phyloP scores from a whole-genome alignment of 2,888 invertebrate genomes.

The Pardosa pseudoannulata region DNA sequence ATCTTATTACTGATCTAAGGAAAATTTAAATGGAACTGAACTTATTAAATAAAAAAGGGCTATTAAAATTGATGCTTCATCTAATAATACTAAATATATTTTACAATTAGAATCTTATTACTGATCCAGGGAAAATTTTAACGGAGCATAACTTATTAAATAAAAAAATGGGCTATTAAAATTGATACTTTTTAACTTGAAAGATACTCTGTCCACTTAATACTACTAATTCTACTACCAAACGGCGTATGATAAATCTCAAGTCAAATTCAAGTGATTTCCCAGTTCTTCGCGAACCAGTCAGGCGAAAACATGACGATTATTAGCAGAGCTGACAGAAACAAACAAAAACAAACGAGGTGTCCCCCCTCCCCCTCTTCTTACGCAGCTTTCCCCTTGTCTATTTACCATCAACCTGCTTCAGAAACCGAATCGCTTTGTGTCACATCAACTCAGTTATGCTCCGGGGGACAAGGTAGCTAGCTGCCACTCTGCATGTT shows the following conservation, averaged over 20 bases:
- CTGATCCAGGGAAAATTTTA: too few species aligned
- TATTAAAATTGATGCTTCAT: too few species aligned
- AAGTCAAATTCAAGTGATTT: background rate
- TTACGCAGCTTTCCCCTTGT: constrained; percentile 34
- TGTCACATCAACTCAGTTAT: constrained; percentile 46
- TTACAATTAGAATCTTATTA: too few species aligned
- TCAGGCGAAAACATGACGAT: constrained; percentile 1
- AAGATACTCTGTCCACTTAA: too few species aligned
- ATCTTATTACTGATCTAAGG: too few species aligned
- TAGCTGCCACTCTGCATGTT: constrained; percentile 43
- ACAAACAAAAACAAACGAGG: constrained; percentile 12
- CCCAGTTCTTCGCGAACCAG: background rate
- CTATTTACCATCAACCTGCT: constrained; percentile 49
- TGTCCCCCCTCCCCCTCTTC: background rate
- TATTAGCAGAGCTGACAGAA: constrained; percentile 10
- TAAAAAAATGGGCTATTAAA: too few species aligned
- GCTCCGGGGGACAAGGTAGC: constrained; percentile 28
- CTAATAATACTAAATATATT: too few species aligned
- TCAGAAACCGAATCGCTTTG: constrained; percentile 54
- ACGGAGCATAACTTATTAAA: too few species aligned
- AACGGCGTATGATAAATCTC: background rate
- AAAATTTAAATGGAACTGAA: too few species aligned
- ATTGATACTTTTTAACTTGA: too few species aligned
- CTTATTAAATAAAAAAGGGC: too few species aligned
- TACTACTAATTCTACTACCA: background rate